A percentile compares a stretch with the other conserved stretches of the same genome.
Evolutionary conservation across 2,888 invertebrate species (phyloP).

Genomic region (Folsomia manolachei): DNA sequence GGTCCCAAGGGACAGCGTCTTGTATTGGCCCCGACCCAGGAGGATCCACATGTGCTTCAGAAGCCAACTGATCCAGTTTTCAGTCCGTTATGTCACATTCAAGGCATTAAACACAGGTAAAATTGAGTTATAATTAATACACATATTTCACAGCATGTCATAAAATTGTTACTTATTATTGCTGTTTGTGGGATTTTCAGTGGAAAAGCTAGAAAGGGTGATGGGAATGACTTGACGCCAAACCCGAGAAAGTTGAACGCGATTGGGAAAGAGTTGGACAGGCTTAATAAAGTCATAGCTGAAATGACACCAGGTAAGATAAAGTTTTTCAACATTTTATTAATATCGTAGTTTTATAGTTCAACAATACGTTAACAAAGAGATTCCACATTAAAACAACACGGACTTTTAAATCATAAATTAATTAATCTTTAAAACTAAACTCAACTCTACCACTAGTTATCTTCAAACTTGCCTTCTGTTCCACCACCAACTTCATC

Average conservation of each 20-base stretch:
- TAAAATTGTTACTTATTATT: neutral
- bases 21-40: conserved; percentile 76
- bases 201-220: conserved; percentile 91
- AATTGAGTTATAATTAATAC: too few relatives aligned
- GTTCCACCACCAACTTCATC: neutral
- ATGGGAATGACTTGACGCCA: conserved; percentile 95
- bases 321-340: neutral
- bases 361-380: too few relatives aligned
- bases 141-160: neutral
- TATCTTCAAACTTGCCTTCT: neutral
- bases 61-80: conserved; percentile 94
- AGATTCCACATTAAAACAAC: too few relatives aligned
- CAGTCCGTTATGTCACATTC: conserved; percentile 83
- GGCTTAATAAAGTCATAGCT: conserved; percentile 84
- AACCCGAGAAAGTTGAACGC: conserved; percentile 85
- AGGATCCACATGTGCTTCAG: conserved; percentile 87
- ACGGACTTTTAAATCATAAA: too few relatives aligned
- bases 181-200: conserved; percentile 54
- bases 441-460: neutral
- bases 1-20: conserved; percentile 92
- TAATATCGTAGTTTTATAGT: too few relatives aligned
- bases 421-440: neutral
- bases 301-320: conserved; percentile 75
- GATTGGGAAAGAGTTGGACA: conserved; percentile 89
- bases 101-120: conserved; percentile 84